Evolutionary conservation across 2,888 invertebrate species (phyloP).

Genomic region (Urechis unicinctus): DNA sequence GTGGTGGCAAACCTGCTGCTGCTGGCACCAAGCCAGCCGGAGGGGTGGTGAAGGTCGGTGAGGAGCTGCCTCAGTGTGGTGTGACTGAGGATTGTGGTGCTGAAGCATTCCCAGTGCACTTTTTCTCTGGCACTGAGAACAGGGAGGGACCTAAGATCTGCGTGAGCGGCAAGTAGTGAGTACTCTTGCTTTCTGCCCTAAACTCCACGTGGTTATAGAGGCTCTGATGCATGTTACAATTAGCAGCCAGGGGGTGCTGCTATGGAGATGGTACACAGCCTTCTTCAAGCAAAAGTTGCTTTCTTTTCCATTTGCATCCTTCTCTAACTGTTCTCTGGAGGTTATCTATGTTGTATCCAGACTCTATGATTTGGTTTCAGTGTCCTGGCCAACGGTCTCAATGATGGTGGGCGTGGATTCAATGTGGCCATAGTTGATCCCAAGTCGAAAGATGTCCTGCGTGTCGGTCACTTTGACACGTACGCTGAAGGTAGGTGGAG

Average conservation of each 20-base stretch:
- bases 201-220: no score
- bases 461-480: slow-evolving; percentile 56
- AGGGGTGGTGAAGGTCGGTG: slow-evolving; percentile 23
- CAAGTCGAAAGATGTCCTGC: slow-evolving; percentile 48
- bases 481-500: slow-evolving; percentile 51
- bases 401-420: slow-evolving; percentile 56
- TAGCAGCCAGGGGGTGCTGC: no score
- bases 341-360: not conserved
- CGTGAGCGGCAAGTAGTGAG: slow-evolving; percentile 55
- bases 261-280: no score
- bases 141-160: slow-evolving; percentile 55
- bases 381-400: slow-evolving; percentile 48
- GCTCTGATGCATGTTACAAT: no score
- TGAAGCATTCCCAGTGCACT: slow-evolving; percentile 50
- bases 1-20: slow-evolving; percentile 1
- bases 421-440: slow-evolving; percentile 55
- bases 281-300: no score
- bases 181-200: slow-evolving; percentile 4
- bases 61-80: slow-evolving; percentile 52
- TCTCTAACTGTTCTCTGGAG: no score
- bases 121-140: slow-evolving; percentile 54
- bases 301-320: no score
- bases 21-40: not conserved
- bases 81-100: slow-evolving; percentile 45
- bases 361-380: slow-evolving; percentile 22